Conservation (phyloP, 2,888 invertebrate species). For the Netelia fuscicornis region DNA sequence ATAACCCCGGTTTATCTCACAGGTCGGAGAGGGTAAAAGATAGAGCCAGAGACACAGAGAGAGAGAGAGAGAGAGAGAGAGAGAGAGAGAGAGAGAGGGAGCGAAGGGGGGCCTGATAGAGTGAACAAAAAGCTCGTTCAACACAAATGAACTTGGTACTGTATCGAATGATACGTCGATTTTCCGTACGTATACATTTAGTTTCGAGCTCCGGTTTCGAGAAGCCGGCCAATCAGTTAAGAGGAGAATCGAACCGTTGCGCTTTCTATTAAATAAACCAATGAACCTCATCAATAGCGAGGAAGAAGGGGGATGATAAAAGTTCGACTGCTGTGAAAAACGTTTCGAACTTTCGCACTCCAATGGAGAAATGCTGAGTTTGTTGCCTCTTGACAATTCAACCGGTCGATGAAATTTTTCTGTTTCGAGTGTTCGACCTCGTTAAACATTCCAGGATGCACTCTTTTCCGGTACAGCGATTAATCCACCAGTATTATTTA, state of each 20-base stretch:
- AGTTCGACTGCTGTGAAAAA: too few species aligned
- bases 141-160: slow-evolving; percentile 7
- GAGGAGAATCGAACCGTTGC: slow-evolving; percentile 36
- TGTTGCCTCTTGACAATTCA: too few species aligned
- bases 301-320: not conserved
- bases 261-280: slow-evolving; percentile 50
- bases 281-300: slow-evolving; percentile 45
- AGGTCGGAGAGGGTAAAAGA: too few species aligned
- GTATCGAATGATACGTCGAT: not conserved
- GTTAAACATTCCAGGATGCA: too few species aligned
- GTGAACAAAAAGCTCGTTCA: slow-evolving; percentile 21
- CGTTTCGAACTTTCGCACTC: too few species aligned
- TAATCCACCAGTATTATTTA: too few species aligned
- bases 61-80: too few species aligned
- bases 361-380: too few species aligned
- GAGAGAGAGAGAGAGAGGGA: not conserved
- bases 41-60: too few species aligned
- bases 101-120: not conserved
- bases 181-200: slow-evolving; percentile 23
- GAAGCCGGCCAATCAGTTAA: slow-evolving; percentile 52
- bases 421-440: too few species aligned
- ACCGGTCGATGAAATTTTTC: too few species aligned
- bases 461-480: too few species aligned
- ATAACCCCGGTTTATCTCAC: not conserved
- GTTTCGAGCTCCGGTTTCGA: slow-evolving; percentile 39